A percentile compares a stretch with the other conserved stretches of the same genome.
Conservation (phyloP, 2,888 invertebrate genomes). For the Glaucopsyche alexis region DNA sequence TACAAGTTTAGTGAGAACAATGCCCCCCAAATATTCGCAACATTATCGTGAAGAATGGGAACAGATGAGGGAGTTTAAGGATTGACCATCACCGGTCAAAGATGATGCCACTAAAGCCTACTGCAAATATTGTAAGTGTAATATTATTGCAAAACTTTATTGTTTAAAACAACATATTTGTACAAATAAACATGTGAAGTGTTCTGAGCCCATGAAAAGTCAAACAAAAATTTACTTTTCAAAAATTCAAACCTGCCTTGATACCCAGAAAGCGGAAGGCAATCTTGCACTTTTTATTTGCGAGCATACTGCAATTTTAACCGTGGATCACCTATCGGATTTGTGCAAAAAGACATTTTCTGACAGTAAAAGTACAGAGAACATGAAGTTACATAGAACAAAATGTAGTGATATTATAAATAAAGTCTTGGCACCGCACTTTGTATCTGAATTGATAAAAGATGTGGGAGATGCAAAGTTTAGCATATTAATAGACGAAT, state of each 20-base stretch:
- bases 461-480: no score
- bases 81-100: conserved; percentile 33
- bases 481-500: no score
- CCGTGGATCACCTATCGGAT: neutral
- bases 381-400: conserved; percentile 9
- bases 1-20: no score
- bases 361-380: neutral
- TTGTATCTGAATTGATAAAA: neutral
- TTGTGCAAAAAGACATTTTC: conserved; percentile 7
- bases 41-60: no score
- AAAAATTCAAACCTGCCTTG: no score
- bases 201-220: conserved; percentile 31
- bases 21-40: no score
- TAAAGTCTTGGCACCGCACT: conserved; percentile 5
- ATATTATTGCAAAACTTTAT: conserved; percentile 34
- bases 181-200: conserved; percentile 24
- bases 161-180: no score
- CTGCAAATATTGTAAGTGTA: conserved; percentile 34
- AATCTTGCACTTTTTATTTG: conserved; percentile 2
- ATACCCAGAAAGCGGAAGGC: conserved; percentile 2
- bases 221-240: conserved; percentile 34
- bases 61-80: conserved; percentile 33
- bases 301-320: neutral
- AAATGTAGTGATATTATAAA: conserved; percentile 2
- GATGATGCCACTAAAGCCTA: conserved; percentile 34